Conservation (phyloP, 1,140 invertebrate genomes). For the Ganaspis sp. region DNA sequence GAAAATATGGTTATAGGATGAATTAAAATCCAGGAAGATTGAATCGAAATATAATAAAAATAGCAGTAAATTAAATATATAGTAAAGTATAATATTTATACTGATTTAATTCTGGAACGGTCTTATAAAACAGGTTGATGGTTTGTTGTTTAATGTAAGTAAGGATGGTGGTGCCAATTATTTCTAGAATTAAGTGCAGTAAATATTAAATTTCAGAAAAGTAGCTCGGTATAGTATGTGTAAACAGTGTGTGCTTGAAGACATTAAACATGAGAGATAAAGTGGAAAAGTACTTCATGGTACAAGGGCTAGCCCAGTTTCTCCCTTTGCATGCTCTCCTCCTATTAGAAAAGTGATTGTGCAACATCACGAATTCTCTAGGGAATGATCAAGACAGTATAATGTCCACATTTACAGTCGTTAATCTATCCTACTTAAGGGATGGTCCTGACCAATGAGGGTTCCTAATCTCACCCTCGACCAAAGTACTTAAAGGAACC, state of each 20-base stretch:
- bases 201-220: constrained; percentile 31
- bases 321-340: constrained; percentile 19
- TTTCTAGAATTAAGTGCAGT: neutral
- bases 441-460: constrained; percentile 4
- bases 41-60: too few relatives aligned
- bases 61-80: too few relatives aligned
- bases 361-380: constrained; percentile 13
- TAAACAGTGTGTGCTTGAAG: constrained; percentile 12
- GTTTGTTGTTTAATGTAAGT: neutral
- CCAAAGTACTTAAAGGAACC: neutral
- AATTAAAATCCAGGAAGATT: too few relatives aligned
- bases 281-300: constrained; percentile 19
- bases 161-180: neutral
- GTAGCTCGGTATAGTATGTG: constrained; percentile 1
- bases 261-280: constrained; percentile 21
- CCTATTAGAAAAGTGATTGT: constrained; percentile 7
- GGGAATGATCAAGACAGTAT: constrained; percentile 8
- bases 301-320: constrained; percentile 25
- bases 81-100: too few relatives aligned
- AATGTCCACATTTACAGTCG: constrained; percentile 22
- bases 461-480: constrained; percentile 4
- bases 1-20: too few relatives aligned
- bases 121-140: neutral
- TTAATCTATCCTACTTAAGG: neutral
- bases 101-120: too few relatives aligned